A percentile compares a stretch with the other conserved stretches of the same genome.
Conservation (phyloP, 1,140 invertebrate genomes). For the Micrasema longulum region DNA sequence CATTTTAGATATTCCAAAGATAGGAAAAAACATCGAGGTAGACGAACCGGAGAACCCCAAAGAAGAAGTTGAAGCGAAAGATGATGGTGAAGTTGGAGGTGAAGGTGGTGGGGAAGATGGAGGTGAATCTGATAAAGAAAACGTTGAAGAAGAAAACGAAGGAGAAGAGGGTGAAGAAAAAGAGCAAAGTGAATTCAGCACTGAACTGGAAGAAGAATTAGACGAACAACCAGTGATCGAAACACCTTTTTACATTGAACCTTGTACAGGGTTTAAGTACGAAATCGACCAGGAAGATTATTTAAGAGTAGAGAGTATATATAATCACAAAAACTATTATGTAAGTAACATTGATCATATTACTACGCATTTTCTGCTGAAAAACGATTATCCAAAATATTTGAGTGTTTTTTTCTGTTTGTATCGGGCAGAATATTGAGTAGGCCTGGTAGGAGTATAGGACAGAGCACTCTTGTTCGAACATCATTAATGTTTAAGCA, state of each 20-base stretch:
- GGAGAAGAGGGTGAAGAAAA: slow-evolving; percentile 17
- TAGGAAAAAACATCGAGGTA: background rate
- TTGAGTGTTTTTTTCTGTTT: too few species aligned
- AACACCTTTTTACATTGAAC: slow-evolving; percentile 83
- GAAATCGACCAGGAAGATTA: slow-evolving; percentile 74
- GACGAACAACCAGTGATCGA: slow-evolving; percentile 19
- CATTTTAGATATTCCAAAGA: background rate
- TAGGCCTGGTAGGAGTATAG: too few species aligned
- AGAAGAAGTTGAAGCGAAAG: slow-evolving; percentile 51
- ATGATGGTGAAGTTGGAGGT: background rate
- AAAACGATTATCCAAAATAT: too few species aligned
- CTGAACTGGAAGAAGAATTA: slow-evolving; percentile 47
- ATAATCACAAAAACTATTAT: slow-evolving; percentile 92
- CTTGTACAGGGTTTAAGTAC: slow-evolving; percentile 77
- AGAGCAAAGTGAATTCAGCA: background rate
- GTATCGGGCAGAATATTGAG: too few species aligned
- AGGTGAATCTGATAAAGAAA: background rate
- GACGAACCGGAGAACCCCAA: slow-evolving; percentile 48
- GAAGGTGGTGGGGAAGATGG: too few species aligned
- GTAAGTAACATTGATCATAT: slow-evolving; percentile 59
- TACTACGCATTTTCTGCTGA: too few species aligned
- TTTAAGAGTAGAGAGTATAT: slow-evolving; percentile 84
- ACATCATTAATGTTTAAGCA: too few species aligned
- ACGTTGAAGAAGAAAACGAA: slow-evolving; percentile 4
- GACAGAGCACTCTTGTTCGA: too few species aligned